Evolutionary conservation across 2,888 invertebrate species (phyloP).

Genomic region (Chloroclystis v-ata): DNA sequence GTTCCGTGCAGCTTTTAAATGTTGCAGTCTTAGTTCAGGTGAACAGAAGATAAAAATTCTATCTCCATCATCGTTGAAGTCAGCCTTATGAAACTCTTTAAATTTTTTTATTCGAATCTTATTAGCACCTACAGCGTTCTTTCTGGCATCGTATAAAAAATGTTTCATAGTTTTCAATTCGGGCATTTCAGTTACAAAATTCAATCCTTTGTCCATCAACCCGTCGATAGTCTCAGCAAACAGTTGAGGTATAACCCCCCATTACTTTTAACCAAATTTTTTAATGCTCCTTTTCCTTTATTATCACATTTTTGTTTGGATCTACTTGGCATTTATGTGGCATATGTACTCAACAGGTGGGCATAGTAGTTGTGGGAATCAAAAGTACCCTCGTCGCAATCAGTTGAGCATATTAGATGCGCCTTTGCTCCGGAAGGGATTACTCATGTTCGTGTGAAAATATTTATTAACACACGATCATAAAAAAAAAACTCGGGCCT

Average conservation of each 20-base stretch:
- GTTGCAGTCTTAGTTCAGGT: slow-evolving; percentile 7
- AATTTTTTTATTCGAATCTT: background rate
- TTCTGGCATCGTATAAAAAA: slow-evolving; percentile 4
- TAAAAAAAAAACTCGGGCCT: too few relatives aligned
- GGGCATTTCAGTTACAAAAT: slow-evolving; percentile 6
- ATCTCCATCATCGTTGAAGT: background rate
- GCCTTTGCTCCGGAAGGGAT: too few relatives aligned
- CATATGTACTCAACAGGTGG: background rate
- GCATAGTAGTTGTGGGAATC: background rate
- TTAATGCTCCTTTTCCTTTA: background rate
- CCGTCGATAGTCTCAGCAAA: slow-evolving; percentile 4
- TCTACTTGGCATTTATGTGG: background rate
- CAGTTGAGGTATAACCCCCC: background rate
- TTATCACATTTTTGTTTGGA: background rate
- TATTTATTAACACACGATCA: too few relatives aligned
- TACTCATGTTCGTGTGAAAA: too few relatives aligned
- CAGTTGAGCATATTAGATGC: background rate
- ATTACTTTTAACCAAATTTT: background rate
- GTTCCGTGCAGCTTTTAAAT: slow-evolving; percentile 11
- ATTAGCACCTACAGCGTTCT: slow-evolving; percentile 5
- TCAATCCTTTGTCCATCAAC: slow-evolving; percentile 6
- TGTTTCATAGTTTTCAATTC: slow-evolving; percentile 7
- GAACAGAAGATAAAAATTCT: slow-evolving; percentile 7
- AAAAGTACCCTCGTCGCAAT: background rate
- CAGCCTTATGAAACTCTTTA: background rate